These are phyloP conservation scores for Proisotoma minuta DNA, from an alignment of 2,888 invertebrate species.

Conservation along the genomic window DNA sequence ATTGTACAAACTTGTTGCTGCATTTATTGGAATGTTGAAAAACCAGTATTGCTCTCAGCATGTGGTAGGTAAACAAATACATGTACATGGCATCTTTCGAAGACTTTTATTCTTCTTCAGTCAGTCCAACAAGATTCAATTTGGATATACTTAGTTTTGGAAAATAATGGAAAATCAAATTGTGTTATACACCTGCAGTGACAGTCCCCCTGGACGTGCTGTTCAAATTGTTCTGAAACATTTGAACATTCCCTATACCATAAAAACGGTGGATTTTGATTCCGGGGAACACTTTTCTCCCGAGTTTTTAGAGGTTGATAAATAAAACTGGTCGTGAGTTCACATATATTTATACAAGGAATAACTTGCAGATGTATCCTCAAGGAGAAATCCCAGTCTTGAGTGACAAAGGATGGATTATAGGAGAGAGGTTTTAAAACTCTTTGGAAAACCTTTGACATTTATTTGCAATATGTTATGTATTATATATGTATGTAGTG, in stretches of 20 bases:
- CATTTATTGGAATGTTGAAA: too few relatives aligned
- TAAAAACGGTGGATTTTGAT: slow-evolving; percentile 64
- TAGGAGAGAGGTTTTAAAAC: slow-evolving; percentile 64
- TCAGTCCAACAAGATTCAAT: too few relatives aligned
- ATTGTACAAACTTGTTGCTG: too few relatives aligned
- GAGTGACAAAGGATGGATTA: slow-evolving; percentile 69
- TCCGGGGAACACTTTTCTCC: slow-evolving; percentile 60
- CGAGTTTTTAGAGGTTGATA: slow-evolving; percentile 45
- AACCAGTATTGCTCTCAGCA: too few relatives aligned
- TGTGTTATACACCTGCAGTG: slow-evolving; percentile 65
- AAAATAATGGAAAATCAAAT: background rate
- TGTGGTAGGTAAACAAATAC: too few relatives aligned
- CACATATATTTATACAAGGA: too few relatives aligned
- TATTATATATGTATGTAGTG: slow-evolving; percentile 51
- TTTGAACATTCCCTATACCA: slow-evolving; percentile 62
- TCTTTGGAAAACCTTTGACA: background rate
- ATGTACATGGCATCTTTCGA: too few relatives aligned
- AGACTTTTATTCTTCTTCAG: too few relatives aligned
- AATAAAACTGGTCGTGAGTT: too few relatives aligned
- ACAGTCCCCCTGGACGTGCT: slow-evolving; percentile 72
- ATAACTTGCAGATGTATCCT: slow-evolving; percentile 48
- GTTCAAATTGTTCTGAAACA: slow-evolving; percentile 64
- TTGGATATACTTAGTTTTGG: too few relatives aligned
- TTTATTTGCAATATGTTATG: background rate
- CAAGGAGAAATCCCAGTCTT: slow-evolving; percentile 61